Evolutionary conservation across 2,797 vertebrate genomes (phyloP).

Genomic region (Holocentrus rufus): DNA sequence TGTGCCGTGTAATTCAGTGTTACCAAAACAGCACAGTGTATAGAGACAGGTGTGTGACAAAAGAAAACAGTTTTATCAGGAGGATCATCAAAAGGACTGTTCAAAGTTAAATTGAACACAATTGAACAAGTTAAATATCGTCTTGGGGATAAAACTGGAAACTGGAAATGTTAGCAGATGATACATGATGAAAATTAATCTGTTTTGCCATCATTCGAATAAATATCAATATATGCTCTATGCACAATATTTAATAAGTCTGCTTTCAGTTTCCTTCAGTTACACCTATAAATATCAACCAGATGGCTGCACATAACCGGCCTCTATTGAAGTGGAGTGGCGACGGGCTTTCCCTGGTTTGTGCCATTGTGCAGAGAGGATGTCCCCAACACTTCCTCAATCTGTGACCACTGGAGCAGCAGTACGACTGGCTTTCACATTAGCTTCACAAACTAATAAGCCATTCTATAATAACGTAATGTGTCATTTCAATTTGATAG

Average conservation of each 20-base stretch:
- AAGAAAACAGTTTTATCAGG: constrained; percentile 43
- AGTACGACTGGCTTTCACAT: constrained; percentile 32
- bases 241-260: background rate
- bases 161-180: constrained; percentile 40
- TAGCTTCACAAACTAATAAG: constrained; percentile 13
- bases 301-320: constrained; percentile 49
- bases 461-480: constrained; percentile 9
- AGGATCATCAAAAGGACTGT: constrained; percentile 14
- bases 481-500: background rate
- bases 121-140: constrained; percentile 4
- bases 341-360: constrained; percentile 62
- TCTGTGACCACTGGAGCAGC: constrained; percentile 33
- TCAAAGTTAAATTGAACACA: too few relatives aligned
- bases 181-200: constrained; percentile 36
- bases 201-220: constrained; percentile 14
- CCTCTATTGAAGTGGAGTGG: constrained; percentile 13
- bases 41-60: constrained; percentile 15
- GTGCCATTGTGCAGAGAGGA: constrained; percentile 74
- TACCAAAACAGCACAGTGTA: constrained; percentile 40
- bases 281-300: constrained; percentile 58
- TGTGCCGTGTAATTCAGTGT: constrained; percentile 18
- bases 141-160: constrained; percentile 14
- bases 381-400: constrained; percentile 72
- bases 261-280: constrained; percentile 13
- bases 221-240: background rate